Evolutionary conservation across 2,797 vertebrate species (phyloP).

Genomic region (Neosalanx taihuensis): DNA sequence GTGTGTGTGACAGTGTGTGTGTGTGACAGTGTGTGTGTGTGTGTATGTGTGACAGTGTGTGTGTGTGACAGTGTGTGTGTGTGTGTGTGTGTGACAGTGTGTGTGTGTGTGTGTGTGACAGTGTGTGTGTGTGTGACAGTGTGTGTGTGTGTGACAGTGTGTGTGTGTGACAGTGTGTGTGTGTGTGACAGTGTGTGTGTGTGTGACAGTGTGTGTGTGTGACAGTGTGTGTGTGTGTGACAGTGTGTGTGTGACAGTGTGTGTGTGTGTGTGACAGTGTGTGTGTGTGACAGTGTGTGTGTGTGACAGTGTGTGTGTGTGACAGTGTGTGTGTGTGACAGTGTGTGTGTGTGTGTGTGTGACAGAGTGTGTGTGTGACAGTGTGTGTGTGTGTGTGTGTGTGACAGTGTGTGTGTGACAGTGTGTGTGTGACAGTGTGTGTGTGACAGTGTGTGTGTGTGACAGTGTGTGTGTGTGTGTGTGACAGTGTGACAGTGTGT

Average conservation of each 20-base stretch:
- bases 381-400: slow-evolving; percentile 6
- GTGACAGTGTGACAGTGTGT: neutral
- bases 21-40: too few relatives aligned
- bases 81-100: too few relatives aligned
- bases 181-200: too few relatives aligned
- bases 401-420: neutral
- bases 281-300: too few relatives aligned
- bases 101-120: too few relatives aligned
- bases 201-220: too few relatives aligned
- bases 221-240: neutral
- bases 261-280: neutral
- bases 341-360: neutral
- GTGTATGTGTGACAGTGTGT: too few relatives aligned
- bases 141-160: too few relatives aligned
- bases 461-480: neutral
- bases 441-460: neutral
- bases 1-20: too few relatives aligned
- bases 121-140: too few relatives aligned
- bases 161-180: too few relatives aligned
- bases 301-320: neutral
- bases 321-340: neutral
- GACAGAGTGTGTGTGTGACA: neutral
- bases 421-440: neutral
- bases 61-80: too few relatives aligned
- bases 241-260: neutral